Percentiles rank a stretch among this genome's conserved stretches.
Conservation (phyloP, 2,113 vertebrate genomes). For the Cyphomyrus plagiostoma region DNA sequence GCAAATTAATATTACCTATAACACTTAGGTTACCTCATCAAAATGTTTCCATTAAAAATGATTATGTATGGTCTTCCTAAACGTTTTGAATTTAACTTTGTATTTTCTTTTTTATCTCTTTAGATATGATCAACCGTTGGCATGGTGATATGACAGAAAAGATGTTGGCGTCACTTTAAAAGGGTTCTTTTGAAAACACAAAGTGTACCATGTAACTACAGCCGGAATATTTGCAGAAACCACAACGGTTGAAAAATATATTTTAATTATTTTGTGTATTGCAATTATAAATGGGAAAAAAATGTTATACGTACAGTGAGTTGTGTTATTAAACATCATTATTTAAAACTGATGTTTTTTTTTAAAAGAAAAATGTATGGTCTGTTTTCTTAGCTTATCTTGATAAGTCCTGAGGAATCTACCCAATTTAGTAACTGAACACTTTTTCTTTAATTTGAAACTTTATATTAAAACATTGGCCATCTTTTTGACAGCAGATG, state of each 20-base stretch:
- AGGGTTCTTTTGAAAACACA: background rate
- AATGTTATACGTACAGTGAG: constrained; percentile 15
- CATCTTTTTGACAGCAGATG: background rate
- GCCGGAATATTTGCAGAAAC: background rate
- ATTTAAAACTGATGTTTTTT: background rate
- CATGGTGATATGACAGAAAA: constrained; percentile 43
- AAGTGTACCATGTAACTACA: background rate
- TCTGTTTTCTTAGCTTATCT: background rate
- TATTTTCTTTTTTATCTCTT: background rate
- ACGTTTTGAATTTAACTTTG: background rate
- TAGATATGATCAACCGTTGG: constrained; percentile 46
- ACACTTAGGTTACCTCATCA: background rate
- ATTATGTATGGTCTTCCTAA: background rate
- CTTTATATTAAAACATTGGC: background rate
- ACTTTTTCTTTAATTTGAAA: background rate
- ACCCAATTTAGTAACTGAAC: background rate
- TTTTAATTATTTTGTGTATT: constrained; percentile 3
- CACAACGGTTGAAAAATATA: background rate
- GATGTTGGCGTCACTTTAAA: background rate
- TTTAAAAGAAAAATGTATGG: background rate
- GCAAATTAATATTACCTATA: background rate
- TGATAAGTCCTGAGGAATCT: background rate
- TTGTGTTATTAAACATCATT: constrained; percentile 22
- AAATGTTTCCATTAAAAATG: background rate
- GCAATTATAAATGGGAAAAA: background rate